Evolutionary conservation across 2,888 invertebrate genomes (phyloP).

Genomic region (Agonopterix heracliana): DNA sequence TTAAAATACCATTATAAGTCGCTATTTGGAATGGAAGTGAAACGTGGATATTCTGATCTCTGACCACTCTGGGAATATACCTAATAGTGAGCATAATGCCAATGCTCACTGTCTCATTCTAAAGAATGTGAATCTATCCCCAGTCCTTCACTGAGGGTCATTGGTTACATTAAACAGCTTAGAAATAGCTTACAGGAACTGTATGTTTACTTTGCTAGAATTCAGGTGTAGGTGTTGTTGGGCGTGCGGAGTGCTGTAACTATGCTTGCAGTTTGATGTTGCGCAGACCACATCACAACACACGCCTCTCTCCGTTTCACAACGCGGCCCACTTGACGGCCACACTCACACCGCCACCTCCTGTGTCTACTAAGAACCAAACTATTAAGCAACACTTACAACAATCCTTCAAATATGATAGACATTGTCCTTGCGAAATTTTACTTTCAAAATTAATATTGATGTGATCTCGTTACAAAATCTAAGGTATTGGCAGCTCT

Average conservation of each 20-base stretch:
- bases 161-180: no score
- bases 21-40: no score
- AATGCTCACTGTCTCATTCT: no score
- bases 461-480: constrained; percentile 18
- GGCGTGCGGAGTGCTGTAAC: constrained; percentile 1
- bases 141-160: no score
- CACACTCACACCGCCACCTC: constrained; percentile 19
- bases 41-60: no score
- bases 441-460: constrained; percentile 27
- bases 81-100: no score
- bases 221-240: background rate
- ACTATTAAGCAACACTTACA: constrained; percentile 7
- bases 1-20: no score
- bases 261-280: constrained; percentile 5
- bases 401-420: constrained; percentile 25
- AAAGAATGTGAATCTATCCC: no score
- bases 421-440: constrained; percentile 24
- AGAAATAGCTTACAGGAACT: no score
- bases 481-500: background rate
- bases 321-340: constrained; percentile 41
- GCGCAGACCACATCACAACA: constrained; percentile 17
- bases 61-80: no score
- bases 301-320: constrained; percentile 46
- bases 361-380: constrained; percentile 13
- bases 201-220: no score